Percentiles rank a stretch among this genome's conserved stretches.
phyloP scores from a whole-genome alignment of 2,888 invertebrate species.

The Drosophila neonasuta region DNA sequence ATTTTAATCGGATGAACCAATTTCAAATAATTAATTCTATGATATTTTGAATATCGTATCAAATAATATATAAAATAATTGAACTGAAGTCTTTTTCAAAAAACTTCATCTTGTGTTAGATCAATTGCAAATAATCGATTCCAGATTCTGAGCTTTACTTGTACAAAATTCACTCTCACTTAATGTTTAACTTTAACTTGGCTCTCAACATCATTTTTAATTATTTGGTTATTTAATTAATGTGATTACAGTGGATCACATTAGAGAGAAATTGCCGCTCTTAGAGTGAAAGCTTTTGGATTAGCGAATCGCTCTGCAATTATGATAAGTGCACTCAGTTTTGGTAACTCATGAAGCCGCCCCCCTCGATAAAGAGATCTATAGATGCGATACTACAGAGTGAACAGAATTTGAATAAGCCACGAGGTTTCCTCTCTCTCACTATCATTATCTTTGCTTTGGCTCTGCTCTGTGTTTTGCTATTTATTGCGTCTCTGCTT shows the following conservation, averaged over 20 bases:
- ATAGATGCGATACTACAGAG: slow-evolving; percentile 15
- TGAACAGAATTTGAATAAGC: slow-evolving; percentile 32
- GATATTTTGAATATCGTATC: too few species aligned
- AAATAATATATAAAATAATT: too few species aligned
- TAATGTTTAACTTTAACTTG: too few species aligned
- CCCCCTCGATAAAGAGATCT: slow-evolving; percentile 27
- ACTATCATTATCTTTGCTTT: background rate
- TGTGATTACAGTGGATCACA: background rate
- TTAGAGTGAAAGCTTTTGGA: slow-evolving; percentile 3
- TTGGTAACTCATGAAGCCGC: slow-evolving; percentile 27
- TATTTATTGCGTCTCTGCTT: slow-evolving; percentile 33
- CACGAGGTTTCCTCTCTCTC: slow-evolving; percentile 27
- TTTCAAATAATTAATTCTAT: too few species aligned
- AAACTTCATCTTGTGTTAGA: too few species aligned
- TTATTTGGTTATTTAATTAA: too few species aligned
- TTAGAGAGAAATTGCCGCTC: background rate
- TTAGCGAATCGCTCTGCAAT: background rate
- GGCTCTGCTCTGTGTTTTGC: background rate
- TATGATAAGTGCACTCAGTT: background rate
- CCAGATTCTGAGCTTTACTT: too few species aligned
- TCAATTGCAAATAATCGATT: too few species aligned
- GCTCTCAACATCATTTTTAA: too few species aligned
- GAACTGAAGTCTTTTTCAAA: too few species aligned
- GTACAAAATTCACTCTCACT: too few species aligned
- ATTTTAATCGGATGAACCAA: too few species aligned